Conservation (phyloP, 2,113 vertebrate species). For the Theropithecus gelada region DNA sequence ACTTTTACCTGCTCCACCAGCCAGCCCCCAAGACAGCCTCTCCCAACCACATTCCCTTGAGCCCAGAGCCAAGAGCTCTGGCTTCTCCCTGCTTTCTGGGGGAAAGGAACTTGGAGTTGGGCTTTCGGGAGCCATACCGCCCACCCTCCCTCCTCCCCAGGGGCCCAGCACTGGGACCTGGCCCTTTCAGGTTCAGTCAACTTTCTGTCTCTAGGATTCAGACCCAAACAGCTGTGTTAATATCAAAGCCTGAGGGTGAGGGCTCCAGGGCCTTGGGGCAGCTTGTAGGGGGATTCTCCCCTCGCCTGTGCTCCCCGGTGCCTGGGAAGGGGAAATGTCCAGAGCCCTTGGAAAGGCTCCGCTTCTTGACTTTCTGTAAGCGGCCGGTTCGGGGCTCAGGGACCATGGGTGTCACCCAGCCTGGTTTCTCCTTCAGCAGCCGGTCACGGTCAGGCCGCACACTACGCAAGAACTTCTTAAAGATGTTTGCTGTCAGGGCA, state of each 20-base stretch:
- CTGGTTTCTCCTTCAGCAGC: slow-evolving; percentile 94
- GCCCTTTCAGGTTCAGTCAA: not conserved
- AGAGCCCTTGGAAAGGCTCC: slow-evolving; percentile 86
- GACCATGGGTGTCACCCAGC: slow-evolving; percentile 86
- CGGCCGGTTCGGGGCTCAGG: slow-evolving; percentile 85
- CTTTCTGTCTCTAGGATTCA: slow-evolving; percentile 77
- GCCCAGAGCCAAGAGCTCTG: not conserved
- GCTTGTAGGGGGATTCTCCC: slow-evolving; percentile 57
- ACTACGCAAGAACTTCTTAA: slow-evolving; percentile 95
- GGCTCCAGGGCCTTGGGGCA: slow-evolving; percentile 78
- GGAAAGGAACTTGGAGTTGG: slow-evolving; percentile 1
- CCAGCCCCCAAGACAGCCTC: not conserved
- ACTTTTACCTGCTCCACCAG: not conserved
- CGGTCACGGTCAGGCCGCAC: slow-evolving; percentile 94
- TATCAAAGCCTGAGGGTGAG: slow-evolving; percentile 91
- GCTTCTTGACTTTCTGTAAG: slow-evolving; percentile 92
- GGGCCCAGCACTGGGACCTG: not conserved
- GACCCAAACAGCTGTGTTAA: slow-evolving; percentile 97
- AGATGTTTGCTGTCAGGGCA: slow-evolving; percentile 95
- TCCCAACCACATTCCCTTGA: not conserved
- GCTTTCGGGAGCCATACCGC: not conserved
- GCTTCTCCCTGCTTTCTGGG: not conserved
- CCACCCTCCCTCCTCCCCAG: not conserved
- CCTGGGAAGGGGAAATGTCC: slow-evolving; percentile 91
- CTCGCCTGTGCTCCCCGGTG: slow-evolving; percentile 69